phyloP scores from a whole-genome alignment of 2,888 invertebrate genomes.

The Myopa tessellatipennis region DNA sequence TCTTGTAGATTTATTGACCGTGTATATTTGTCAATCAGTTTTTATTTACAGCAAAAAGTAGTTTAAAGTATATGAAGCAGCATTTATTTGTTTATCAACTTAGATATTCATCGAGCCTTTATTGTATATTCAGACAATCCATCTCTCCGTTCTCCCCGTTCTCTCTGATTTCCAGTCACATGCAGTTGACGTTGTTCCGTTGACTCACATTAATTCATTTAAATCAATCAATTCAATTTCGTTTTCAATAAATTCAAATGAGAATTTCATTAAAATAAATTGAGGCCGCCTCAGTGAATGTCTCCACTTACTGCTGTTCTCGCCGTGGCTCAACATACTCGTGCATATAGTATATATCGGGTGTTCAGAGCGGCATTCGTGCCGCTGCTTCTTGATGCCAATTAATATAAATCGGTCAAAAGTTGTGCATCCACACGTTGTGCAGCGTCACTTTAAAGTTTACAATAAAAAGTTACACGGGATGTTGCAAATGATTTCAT shows the following conservation, averaged over 20 bases:
- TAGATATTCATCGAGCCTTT: not conserved
- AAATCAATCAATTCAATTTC: conserved; percentile 69
- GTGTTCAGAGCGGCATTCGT: not conserved
- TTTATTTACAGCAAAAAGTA: not conserved
- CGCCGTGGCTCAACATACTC: not conserved
- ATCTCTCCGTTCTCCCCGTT: not conserved
- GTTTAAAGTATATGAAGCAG: not conserved
- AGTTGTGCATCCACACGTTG: not conserved
- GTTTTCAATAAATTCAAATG: conserved; percentile 68
- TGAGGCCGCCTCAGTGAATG: conserved; percentile 66
- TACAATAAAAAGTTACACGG: not conserved
- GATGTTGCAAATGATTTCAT: no score
- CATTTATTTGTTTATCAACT: not conserved
- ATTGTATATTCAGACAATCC: not conserved
- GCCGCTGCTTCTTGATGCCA: conserved; percentile 1
- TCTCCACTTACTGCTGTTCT: conserved; percentile 47
- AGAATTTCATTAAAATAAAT: conserved; percentile 68
- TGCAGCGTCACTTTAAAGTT: not conserved
- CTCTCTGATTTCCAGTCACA: not conserved
- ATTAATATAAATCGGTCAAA: conserved; percentile 9
- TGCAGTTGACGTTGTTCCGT: not conserved
- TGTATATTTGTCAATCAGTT: not conserved
- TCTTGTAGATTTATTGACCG: not conserved
- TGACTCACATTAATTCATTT: conserved; percentile 67
- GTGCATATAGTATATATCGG: not conserved